These are phyloP conservation scores for Spondyliosoma cantharus DNA, from an alignment of 2,797 vertebrate genomes.

Conservation along the genomic window DNA sequence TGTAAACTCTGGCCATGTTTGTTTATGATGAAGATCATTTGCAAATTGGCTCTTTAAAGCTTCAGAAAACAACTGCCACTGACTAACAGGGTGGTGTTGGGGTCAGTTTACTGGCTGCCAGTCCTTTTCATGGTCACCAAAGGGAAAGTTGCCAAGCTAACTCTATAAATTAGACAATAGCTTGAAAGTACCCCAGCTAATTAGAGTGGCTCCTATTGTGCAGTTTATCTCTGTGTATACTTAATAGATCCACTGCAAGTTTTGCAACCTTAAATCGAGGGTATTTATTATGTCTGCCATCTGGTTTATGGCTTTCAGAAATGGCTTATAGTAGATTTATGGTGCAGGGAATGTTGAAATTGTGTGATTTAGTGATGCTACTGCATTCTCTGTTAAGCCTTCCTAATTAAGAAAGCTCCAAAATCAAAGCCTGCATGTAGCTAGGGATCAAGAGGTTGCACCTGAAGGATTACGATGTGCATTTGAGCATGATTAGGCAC, in stretches of 20 bases:
- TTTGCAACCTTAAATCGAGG: constrained; percentile 29
- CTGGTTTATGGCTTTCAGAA: constrained; percentile 9
- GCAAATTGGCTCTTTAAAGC: constrained; percentile 37
- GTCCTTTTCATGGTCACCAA: constrained; percentile 34
- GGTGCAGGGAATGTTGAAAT: background rate
- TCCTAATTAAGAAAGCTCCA: constrained; percentile 17
- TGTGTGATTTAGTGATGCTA: constrained; percentile 14
- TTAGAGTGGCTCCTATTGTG: constrained; percentile 26
- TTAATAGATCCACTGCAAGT: constrained; percentile 23
- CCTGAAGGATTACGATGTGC: constrained; percentile 16
- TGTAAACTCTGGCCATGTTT: constrained; percentile 7
- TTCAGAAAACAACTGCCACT: constrained; percentile 10
- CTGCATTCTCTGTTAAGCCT: constrained; percentile 6
- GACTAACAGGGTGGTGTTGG: constrained; percentile 5
- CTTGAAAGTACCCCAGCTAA: constrained; percentile 35
- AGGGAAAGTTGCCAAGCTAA: constrained; percentile 46
- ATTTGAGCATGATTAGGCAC: background rate
- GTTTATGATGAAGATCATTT: constrained; percentile 43
- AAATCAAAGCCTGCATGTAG: constrained; percentile 17
- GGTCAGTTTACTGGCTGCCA: constrained; percentile 47
- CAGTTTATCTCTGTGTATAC: constrained; percentile 5
- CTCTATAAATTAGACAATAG: constrained; percentile 43
- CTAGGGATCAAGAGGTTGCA: constrained; percentile 28
- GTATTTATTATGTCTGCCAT: constrained; percentile 21
- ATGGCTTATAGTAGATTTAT: constrained; percentile 2